A percentile compares a stretch with the other conserved stretches of the same genome.
phyloP scores from a whole-genome alignment of 1,140 invertebrate species.

The Nephila pilipes region DNA sequence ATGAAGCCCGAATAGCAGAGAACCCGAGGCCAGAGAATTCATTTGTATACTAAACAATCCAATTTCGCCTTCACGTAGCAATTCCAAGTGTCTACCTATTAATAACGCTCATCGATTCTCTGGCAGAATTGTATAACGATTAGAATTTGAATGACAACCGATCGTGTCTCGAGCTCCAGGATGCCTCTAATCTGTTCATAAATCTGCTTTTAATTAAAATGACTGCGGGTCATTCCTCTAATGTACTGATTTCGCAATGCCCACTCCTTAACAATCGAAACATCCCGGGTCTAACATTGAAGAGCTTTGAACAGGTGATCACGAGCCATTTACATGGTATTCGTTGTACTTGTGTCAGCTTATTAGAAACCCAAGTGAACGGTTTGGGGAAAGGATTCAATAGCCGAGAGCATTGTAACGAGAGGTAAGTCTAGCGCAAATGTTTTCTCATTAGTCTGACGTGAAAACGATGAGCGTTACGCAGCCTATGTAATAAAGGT shows the following conservation, averaged over 20 bases:
- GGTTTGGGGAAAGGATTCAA: too few species aligned
- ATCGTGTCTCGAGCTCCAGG: not conserved
- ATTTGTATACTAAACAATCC: not conserved
- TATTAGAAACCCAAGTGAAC: not conserved
- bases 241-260: not conserved
- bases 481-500: too few species aligned
- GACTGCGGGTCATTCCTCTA: not conserved
- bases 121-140: not conserved
- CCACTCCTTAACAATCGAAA: constrained; percentile 12
- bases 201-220: constrained; percentile 49
- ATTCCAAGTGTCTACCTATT: not conserved
- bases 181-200: not conserved
- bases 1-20: not conserved
- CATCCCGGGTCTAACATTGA: not conserved
- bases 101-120: not conserved
- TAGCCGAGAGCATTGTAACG: too few species aligned
- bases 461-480: too few species aligned
- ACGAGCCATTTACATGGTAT: not conserved
- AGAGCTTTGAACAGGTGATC: not conserved
- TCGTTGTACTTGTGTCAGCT: not conserved
- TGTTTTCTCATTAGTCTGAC: too few species aligned
- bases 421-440: too few species aligned
- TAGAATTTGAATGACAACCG: constrained; percentile 8
- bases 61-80: not conserved
- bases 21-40: not conserved